Base-by-base conservation (phyloP, 2,888 invertebrate species). In the Chrysolina haemoptera region DNA sequence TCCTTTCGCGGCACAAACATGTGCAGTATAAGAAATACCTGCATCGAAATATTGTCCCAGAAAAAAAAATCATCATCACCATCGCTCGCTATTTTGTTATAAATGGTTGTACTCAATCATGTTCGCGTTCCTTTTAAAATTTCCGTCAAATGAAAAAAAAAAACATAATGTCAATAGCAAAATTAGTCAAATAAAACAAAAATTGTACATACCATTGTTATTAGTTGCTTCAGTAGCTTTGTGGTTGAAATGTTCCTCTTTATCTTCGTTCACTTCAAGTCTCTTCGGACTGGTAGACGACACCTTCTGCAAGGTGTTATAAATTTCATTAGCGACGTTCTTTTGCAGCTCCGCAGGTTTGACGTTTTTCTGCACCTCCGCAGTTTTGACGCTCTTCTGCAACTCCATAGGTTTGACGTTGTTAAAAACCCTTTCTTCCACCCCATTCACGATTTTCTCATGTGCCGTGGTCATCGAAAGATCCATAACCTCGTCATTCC, bases 401-500 rank as follows among this genome's bases (percentile, higher is more conserved):
- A 53, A 9, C 41, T 53, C 18, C 9, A 8, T 3, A 35, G 66
- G 35, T 22, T 55, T 41, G 59, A 65, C 68, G 18, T 73, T 68
- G 48, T 68, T 65, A 2, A 68, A 8, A 22, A 48, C 14, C 22
- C 46, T 65, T 1, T 73, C 70, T 10, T 43, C 70, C 1, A 46
- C 16, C 12, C 73, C 72, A 20, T 76, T 74, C 10, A 74, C 68
- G 6, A 59, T 8, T 65, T 76, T 76, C 20, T 76, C 76, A 6
- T 76, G 76, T 12, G 62, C 64, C 12, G 76, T 75, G 20, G 79
- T 59, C 68, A 79, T 76, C 6, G 88, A 87, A 71, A 88, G 80
- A 79, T 88, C 87, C 82, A 88, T 88, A 9, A 86, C 87, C 79
- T 87, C 87, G 72, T 88, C 87, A 41, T 80, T 81, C 74, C 82